Evolutionary conservation across 2,888 invertebrate species (phyloP).

Genomic region (Lasius fuliginosus): DNA sequence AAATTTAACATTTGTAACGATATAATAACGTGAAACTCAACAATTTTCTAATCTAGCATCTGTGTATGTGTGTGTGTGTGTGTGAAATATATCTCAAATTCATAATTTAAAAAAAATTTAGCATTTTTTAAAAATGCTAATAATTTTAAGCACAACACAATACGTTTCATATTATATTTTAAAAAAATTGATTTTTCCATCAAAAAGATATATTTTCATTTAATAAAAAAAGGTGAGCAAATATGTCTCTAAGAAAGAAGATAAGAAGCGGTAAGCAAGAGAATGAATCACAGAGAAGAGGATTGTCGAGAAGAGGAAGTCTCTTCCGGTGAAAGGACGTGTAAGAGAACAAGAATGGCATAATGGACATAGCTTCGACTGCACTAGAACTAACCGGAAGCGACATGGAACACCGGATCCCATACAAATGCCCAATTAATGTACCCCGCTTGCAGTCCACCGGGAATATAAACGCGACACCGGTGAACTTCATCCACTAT

Average conservation of each 20-base stretch:
- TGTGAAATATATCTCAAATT: neutral
- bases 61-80: neutral
- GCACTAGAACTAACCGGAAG: conserved; percentile 78
- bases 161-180: neutral
- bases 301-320: conserved; percentile 7
- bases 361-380: conserved; percentile 45
- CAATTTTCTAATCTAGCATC: neutral
- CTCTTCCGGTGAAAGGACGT: conserved; percentile 48
- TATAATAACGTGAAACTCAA: neutral
- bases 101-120: neutral
- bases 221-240: neutral
- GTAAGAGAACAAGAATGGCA: conserved; percentile 35
- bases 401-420: conserved; percentile 78
- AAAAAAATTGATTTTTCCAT: neutral
- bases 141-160: neutral
- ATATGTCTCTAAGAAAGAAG: conserved; percentile 7
- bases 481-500: conserved; percentile 22
- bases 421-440: conserved; percentile 84
- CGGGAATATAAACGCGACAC: conserved; percentile 46
- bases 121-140: neutral
- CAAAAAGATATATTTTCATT: neutral
- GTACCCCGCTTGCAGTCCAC: conserved; percentile 60
- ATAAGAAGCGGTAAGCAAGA: neutral
- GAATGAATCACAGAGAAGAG: neutral
- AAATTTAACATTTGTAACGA: neutral